Evolutionary conservation across 2,888 invertebrate genomes (phyloP).

Genomic region (Sinhomidia bicolor): DNA sequence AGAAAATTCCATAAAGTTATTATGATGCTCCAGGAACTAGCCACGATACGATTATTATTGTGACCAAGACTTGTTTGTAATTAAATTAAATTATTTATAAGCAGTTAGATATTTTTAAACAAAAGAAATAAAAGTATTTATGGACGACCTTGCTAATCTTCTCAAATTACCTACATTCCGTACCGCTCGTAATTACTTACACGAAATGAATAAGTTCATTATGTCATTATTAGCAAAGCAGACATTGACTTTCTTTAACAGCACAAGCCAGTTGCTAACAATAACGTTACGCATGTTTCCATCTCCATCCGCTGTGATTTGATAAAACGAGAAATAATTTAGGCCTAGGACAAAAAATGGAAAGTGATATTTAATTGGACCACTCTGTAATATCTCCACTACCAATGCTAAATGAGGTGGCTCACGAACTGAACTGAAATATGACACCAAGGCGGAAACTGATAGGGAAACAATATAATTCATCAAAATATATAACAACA

Average conservation of each 20-base stretch:
- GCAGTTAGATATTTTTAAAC: not conserved
- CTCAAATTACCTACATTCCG: constrained; percentile 1
- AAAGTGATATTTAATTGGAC: constrained; percentile 31
- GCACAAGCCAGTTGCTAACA: no score
- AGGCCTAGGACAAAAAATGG: constrained; percentile 51
- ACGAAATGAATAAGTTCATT: not conserved
- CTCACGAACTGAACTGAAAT: not conserved
- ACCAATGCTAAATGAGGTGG: no score
- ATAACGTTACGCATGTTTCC: not conserved
- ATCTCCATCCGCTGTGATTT: not conserved
- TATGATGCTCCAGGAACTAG: constrained; percentile 22
- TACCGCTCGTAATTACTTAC: not conserved
- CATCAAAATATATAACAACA: no score
- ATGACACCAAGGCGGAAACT: constrained; percentile 20
- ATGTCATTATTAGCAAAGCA: not conserved
- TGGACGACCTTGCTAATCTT: not conserved
- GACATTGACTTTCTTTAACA: constrained; percentile 32
- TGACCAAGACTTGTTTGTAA: not conserved
- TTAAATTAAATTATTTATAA: not conserved
- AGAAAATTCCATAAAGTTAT: not conserved
- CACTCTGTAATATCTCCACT: not conserved
- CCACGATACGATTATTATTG: not conserved
- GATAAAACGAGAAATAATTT: constrained; percentile 7
- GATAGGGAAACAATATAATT: not conserved
- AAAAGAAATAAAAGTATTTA: not conserved